Conservation (phyloP, 2,113 vertebrate genomes). For the Raja brachyura region DNA sequence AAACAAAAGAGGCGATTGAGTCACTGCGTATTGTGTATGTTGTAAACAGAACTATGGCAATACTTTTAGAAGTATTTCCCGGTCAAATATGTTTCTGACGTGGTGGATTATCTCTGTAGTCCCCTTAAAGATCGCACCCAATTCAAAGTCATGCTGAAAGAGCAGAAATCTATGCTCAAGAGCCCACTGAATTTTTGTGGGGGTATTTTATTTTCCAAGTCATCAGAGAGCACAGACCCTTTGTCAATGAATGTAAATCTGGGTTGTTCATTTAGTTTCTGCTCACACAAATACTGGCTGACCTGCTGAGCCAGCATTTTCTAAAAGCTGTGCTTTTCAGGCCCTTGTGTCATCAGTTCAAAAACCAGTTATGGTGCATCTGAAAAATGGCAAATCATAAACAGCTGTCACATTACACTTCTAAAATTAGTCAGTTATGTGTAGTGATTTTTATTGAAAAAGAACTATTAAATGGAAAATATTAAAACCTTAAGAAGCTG, state of each 20-base stretch:
- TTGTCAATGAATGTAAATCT: too few relatives aligned
- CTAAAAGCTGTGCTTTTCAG: neutral
- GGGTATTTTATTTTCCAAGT: too few relatives aligned
- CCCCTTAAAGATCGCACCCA: too few relatives aligned
- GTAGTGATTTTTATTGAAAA: neutral
- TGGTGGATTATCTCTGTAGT: neutral
- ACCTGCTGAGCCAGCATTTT: neutral
- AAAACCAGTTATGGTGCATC: neutral
- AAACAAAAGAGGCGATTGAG: neutral
- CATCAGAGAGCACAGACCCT: too few relatives aligned
- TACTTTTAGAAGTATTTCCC: neutral
- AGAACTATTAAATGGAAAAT: neutral
- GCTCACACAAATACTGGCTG: too few relatives aligned
- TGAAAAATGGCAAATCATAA: neutral
- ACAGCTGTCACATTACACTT: neutral
- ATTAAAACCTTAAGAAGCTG: neutral
- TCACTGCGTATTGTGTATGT: neutral
- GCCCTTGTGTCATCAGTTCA: neutral
- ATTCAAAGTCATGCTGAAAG: too few relatives aligned
- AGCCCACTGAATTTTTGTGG: too few relatives aligned
- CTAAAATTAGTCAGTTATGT: neutral
- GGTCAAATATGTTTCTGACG: neutral
- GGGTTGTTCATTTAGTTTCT: too few relatives aligned
- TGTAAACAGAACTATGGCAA: neutral
- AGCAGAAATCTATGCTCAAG: too few relatives aligned